phyloP scores from a whole-genome alignment of 2,888 invertebrate species.

The Lucinisca nassula region DNA sequence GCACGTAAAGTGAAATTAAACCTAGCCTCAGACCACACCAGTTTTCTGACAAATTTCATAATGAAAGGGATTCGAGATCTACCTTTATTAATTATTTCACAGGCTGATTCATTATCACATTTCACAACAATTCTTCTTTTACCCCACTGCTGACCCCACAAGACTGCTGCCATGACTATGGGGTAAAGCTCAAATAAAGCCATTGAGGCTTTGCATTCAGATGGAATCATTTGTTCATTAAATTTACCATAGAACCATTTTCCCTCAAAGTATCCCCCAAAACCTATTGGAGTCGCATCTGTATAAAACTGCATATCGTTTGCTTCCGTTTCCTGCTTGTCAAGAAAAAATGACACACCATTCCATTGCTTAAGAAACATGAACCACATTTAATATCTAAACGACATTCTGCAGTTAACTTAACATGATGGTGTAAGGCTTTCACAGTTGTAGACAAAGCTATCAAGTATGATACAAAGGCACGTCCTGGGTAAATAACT shows the following conservation, averaged over 20 bases:
- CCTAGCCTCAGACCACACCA: not conserved
- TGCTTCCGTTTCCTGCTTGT: not conserved
- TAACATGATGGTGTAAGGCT: constrained; percentile 36
- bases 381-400: constrained; percentile 39
- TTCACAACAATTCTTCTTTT: constrained; percentile 15
- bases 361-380: constrained; percentile 37
- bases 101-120: constrained; percentile 51
- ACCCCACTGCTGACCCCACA: constrained; percentile 28
- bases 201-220: constrained; percentile 26
- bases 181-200: constrained; percentile 44
- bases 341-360: constrained; percentile 24
- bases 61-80: constrained; percentile 28
- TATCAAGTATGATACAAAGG: constrained; percentile 59
- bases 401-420: constrained; percentile 25
- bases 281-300: constrained; percentile 44
- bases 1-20: not conserved
- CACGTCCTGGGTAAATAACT: constrained; percentile 50
- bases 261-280: constrained; percentile 39
- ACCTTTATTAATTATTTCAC: constrained; percentile 44
- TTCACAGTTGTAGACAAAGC: constrained; percentile 29
- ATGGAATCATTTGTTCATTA: constrained; percentile 3
- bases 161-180: constrained; percentile 42
- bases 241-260: constrained; percentile 45
- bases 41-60: constrained; percentile 33
- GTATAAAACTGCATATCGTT: constrained; percentile 28